Conservation (phyloP, 2,888 invertebrate genomes). For the Mythimna vitellina region DNA sequence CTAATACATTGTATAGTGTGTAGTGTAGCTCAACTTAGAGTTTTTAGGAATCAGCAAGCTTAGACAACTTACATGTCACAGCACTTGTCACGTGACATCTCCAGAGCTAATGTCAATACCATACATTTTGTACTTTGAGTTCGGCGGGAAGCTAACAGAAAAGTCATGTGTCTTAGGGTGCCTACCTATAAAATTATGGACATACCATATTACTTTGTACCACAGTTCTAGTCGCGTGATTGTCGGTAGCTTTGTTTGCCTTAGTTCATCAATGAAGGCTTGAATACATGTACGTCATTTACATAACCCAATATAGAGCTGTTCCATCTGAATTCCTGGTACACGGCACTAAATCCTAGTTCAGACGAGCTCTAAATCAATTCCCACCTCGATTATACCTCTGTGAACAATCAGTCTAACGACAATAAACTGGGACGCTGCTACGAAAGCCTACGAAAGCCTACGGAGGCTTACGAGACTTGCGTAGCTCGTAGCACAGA, state of each 20-base stretch:
- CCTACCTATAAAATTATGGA: not conserved
- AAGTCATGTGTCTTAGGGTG: no score
- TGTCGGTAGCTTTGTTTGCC: conserved; percentile 35
- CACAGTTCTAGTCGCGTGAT: conserved; percentile 30
- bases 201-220: conserved; percentile 3
- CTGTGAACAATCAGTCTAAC: conserved; percentile 29
- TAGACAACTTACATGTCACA: no score
- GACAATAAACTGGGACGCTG: conserved; percentile 19
- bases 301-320: conserved; percentile 24
- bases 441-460: conserved; percentile 33
- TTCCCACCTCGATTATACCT: conserved; percentile 26
- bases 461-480: conserved; percentile 22
- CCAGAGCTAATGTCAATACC: no score
- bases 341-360: conserved; percentile 26
- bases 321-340: conserved; percentile 18
- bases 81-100: no score
- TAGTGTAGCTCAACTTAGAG: no score
- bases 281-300: conserved; percentile 36
- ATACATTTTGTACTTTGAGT: no score
- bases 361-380: conserved; percentile 31
- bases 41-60: no score
- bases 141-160: no score
- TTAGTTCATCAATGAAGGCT: conserved; percentile 41
- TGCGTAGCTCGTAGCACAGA: conserved; percentile 22
- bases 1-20: no score